Evolutionary conservation across 1,140 invertebrate species (phyloP).

Genomic region (Scaptodrosophila lebanonensis): DNA sequence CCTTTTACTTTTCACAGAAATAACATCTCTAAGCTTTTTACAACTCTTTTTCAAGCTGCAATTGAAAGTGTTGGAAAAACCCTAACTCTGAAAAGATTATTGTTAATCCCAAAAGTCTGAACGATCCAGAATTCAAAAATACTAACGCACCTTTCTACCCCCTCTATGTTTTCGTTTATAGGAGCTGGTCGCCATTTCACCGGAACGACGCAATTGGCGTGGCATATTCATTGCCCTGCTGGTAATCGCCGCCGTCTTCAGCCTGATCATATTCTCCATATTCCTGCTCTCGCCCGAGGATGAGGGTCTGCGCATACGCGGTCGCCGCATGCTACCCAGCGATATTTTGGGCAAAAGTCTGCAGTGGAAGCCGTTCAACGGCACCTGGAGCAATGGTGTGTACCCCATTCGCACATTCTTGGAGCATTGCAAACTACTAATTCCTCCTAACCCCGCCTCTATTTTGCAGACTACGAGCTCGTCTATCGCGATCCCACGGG

Average conservation of each 20-base stretch:
- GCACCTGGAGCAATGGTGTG: constrained; percentile 89
- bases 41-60: too few species aligned
- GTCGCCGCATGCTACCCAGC: constrained; percentile 82
- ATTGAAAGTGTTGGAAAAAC: too few species aligned
- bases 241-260: constrained; percentile 90
- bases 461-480: constrained; percentile 81
- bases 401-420: neutral
- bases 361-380: constrained; percentile 83
- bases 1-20: too few species aligned
- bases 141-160: too few species aligned
- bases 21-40: too few species aligned
- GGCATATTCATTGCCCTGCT: constrained; percentile 92
- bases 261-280: constrained; percentile 91
- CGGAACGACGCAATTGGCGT: constrained; percentile 92
- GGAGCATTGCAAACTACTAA: neutral
- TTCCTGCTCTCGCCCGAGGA: constrained; percentile 87
- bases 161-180: constrained; percentile 68
- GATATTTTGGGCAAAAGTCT: constrained; percentile 83
- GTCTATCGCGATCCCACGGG: constrained; percentile 84
- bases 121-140: too few species aligned
- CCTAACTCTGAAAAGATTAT: neutral
- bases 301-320: constrained; percentile 82
- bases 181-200: constrained; percentile 88
- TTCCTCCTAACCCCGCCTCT: too few species aligned
- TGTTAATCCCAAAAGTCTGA: too few species aligned